Base-by-base conservation (phyloP, 2,888 invertebrate genomes). In the Limulus polyphemus region DNA sequence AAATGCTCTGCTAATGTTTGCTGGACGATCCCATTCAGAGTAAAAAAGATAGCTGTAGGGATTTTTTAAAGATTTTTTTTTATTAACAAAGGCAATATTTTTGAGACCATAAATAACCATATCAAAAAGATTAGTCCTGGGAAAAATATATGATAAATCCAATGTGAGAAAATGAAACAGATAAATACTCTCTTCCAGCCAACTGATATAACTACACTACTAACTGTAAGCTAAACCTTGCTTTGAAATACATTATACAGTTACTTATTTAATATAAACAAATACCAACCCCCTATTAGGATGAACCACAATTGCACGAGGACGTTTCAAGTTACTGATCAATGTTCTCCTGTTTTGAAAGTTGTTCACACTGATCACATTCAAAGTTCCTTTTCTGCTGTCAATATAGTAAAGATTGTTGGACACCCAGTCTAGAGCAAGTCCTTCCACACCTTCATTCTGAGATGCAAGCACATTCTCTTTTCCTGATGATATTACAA, bases 341-440 rank as follows among this genome's bases (percentile, higher is more conserved):
- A 97, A 76, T 0, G 90, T 91, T 70, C 92, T 81, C 11, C 90
- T 83, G 71, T 88, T 85, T 0, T 88, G 86, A 0, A 92, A 86
- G 72, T 93, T 89, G 62, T 87, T 81, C 0, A 93, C 90, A 48
- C 90, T 90, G 7, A 97, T 78, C 0, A 97, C 95, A 73, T 95
- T 95, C 0, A 98, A 79, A 0, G 94, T 93, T 67, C 95, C 95
- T 75, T 93, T 88, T 62, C 94, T 83, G 12, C 92, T 90, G 74
- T 95, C 94, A 60, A 97, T 94, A 76, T 93, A 95, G 77, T 94
- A 95, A 10, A 97, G 79, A 76, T 94, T 94, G 75, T 93, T 92
- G 0, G 93, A 87, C 0, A 88, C 90, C 95, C 95, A 97, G 75
- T 97, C 94, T 1, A 94, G 88, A 0, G 94, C 92, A 61, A 97